Percentiles rank a stretch among this genome's conserved stretches.
These are phyloP conservation scores for Plusia festucae DNA, from an alignment of 2,888 invertebrate species.

Conservation along the genomic window DNA sequence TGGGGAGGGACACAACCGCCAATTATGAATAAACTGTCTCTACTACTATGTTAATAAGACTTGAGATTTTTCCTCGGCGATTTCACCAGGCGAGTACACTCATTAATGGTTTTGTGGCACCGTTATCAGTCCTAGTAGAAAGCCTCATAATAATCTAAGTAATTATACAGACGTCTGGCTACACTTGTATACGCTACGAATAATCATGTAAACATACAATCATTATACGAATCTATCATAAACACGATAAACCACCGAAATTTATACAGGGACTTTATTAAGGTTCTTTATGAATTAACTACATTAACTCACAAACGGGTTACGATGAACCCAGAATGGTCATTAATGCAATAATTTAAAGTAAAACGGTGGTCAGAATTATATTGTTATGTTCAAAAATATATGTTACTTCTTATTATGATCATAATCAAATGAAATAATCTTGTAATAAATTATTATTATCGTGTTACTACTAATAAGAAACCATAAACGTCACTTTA, in stretches of 20 bases:
- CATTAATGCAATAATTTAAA: slow-evolving; percentile 24
- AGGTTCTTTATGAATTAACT: slow-evolving; percentile 22
- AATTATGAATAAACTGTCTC: slow-evolving; percentile 88
- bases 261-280: slow-evolving; percentile 10
- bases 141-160: slow-evolving; percentile 70
- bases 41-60: slow-evolving; percentile 86
- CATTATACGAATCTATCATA: background rate
- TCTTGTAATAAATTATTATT: slow-evolving; percentile 31
- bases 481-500: slow-evolving; percentile 25
- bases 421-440: slow-evolving; percentile 35
- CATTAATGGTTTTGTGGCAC: slow-evolving; percentile 84
- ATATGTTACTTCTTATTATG: slow-evolving; percentile 11
- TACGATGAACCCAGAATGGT: slow-evolving; percentile 9
- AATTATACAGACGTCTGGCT: slow-evolving; percentile 52
- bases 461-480: slow-evolving; percentile 29
- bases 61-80: slow-evolving; percentile 85
- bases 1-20: slow-evolving; percentile 80
- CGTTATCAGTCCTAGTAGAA: slow-evolving; percentile 80
- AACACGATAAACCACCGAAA: slow-evolving; percentile 19
- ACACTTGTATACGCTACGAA: slow-evolving; percentile 27
- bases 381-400: slow-evolving; percentile 23
- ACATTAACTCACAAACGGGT: slow-evolving; percentile 18
- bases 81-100: slow-evolving; percentile 83
- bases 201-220: slow-evolving; percentile 19
- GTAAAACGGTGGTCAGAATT: slow-evolving; percentile 26